Evolutionary conservation across 2,888 invertebrate genomes (phyloP), one percentile per base, ranked within the genome.

Genomic region (Amiota communis): DNA sequence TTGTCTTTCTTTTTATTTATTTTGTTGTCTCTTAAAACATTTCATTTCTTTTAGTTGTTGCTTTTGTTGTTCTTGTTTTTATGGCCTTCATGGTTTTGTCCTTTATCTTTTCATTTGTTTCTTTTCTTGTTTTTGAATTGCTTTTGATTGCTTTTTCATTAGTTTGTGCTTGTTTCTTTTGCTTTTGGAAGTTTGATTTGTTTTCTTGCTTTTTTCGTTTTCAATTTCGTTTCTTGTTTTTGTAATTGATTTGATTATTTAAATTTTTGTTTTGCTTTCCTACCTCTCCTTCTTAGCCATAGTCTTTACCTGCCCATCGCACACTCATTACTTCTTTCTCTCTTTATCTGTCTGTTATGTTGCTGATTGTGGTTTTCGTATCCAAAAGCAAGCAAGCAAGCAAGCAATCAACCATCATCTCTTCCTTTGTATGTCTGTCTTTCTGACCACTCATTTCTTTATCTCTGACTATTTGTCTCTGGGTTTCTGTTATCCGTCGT

Each of bases 71-170:
- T 17, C 2, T 23, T 57, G 57, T 17, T 78, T 83, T 83, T 81
- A 73, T 53, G 36, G 46, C 47, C 76, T 80, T 77, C 83, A 78
- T 84, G 80, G 81, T 76, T 77, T 78, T 78, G 76, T 75, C 72
- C 72, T 74, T 78, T 81, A 76, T 76, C 81, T 81, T 77, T 75
- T 70, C 49, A 68, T 72, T 48, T 51, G 56, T 72, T 51, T 36
- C 75, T 81, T 74, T 23, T 57, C 78, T 77, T 75, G 75, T 74
- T 83, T 82, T 51, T 51, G 15, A 4, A 15, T 57, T 57, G 15
- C 10, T 17, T 57, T 57, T 57, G 15, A 57, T 57, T 57, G 57
- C 57, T 10, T 57, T 57, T 57, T 57, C 11, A 15, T 57, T 15
- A 9, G 15, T 57, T n/a, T 57, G 57, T 3, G 3, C 9, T 11